Percentiles rank a stretch among this genome's conserved stretches.
Conservation (phyloP, 2,888 invertebrate genomes). For the Incurvaria masculella region DNA sequence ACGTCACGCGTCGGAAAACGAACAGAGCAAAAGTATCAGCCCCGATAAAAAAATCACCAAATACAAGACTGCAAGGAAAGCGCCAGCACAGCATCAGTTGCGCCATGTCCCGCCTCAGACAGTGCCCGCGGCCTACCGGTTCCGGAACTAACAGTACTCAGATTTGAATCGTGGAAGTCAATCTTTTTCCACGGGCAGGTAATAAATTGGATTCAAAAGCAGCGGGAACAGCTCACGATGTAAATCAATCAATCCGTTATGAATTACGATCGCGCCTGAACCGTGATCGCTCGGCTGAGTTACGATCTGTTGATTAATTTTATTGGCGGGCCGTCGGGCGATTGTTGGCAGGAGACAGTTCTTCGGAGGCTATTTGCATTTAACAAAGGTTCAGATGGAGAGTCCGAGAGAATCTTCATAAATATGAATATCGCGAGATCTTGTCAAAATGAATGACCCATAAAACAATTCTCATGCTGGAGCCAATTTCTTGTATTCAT, state of each 20-base stretch:
- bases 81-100: background rate
- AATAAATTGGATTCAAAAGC: constrained; percentile 44
- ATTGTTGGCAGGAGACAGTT: background rate
- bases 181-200: constrained; percentile 26
- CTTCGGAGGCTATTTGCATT: background rate
- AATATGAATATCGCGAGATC: too few species aligned
- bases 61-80: too few species aligned
- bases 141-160: background rate
- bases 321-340: constrained; percentile 5
- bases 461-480: too few species aligned
- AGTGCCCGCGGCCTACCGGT: background rate
- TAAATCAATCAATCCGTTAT: constrained; percentile 41
- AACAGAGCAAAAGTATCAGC: too few species aligned
- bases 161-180: constrained; percentile 1
- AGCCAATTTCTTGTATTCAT: too few species aligned
- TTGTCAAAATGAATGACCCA: too few species aligned
- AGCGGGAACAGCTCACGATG: constrained; percentile 27
- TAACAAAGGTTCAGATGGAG: too few species aligned
- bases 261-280: constrained; percentile 40
- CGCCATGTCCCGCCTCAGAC: background rate
- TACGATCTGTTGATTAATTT: constrained; percentile 31
- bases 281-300: constrained; percentile 14
- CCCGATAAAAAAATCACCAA: too few species aligned
- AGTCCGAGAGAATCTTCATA: too few species aligned
- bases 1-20: too few species aligned